Conservation (phyloP, 2,797 vertebrate species). For the Nyctibius grandis region DNA sequence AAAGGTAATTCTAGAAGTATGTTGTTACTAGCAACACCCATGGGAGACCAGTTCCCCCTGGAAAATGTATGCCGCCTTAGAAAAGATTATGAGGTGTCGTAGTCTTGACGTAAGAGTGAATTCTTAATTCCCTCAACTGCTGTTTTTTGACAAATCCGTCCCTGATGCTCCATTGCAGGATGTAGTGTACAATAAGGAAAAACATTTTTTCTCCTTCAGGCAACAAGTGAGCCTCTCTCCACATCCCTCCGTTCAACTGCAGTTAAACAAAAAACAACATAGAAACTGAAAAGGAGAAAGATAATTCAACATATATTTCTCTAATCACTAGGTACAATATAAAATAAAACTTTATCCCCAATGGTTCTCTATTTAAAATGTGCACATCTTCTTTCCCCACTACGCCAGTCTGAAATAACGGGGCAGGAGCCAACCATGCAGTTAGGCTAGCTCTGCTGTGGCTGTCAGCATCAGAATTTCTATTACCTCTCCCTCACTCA, state of each 20-base stretch:
- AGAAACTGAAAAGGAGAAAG: neutral
- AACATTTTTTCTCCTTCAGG: neutral
- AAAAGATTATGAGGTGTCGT: neutral
- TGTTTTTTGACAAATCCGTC: neutral
- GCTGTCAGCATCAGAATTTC: neutral
- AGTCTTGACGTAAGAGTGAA: neutral
- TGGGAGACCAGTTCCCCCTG: neutral
- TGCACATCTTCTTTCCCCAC: neutral
- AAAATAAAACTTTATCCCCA: neutral
- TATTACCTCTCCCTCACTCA: neutral
- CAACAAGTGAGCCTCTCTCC: neutral
- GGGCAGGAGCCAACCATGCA: neutral
- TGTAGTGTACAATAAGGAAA: neutral
- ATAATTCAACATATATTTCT: neutral
- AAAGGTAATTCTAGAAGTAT: neutral
- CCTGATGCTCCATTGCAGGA: neutral
- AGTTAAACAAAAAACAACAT: neutral
- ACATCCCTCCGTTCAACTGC: neutral
- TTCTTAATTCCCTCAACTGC: neutral
- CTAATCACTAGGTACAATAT: neutral
- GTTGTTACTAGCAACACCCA: neutral
- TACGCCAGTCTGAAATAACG: neutral
- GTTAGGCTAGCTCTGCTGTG: neutral
- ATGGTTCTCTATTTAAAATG: neutral
- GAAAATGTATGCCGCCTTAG: neutral